Base-by-base conservation (phyloP, 2,888 invertebrate genomes). In the Crocallis elinguaria region DNA sequence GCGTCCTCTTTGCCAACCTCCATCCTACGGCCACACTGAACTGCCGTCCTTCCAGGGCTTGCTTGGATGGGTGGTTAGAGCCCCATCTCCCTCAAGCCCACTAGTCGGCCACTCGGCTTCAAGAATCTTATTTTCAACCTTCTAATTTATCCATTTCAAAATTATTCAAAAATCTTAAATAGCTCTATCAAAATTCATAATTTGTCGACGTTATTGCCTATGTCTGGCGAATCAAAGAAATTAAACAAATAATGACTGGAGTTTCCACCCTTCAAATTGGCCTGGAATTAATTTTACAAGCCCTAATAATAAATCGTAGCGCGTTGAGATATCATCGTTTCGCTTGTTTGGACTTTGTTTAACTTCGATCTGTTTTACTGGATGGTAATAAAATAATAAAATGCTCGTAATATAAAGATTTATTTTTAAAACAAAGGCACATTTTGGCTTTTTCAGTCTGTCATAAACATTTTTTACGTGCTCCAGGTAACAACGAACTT, bases 201-300 rank as follows among this genome's bases (percentile, higher is more conserved):
- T 60, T 54, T 67, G 64, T 42, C 54, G 33, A 38, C 54, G 66
- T 69, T 75, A 79, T 79, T 79, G 19, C 9, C 7, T 30, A 11
- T 39, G 77, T 78, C 79, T 75, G 66, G 69, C 68, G 73, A 81
- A 82, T 77, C 77, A 76, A 74, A 75, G 71, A 73, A 77, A 82
- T 82, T 79, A 83, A 78, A 75, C 75, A 74, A 73, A 79, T 75
- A 71, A 74, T 73, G 68, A 72, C 58, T 67, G 52, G 57, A 13
- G 62, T 57, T 50, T 50, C 43, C 48, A 38, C 55, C 55, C 52
- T 35, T 44, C 38, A 50, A 52, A 27, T 37, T 9, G 46, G 55
- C 38, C 41, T 54, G 50, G 46, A 60, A 56, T 60, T 64, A 61
- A 62, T 63, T 60, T 53, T 36, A 33, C 54, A 43, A 44, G 21